Evolutionary conservation across 1,140 invertebrate species (phyloP).

Genomic region (Alviniconcha marisindica): DNA sequence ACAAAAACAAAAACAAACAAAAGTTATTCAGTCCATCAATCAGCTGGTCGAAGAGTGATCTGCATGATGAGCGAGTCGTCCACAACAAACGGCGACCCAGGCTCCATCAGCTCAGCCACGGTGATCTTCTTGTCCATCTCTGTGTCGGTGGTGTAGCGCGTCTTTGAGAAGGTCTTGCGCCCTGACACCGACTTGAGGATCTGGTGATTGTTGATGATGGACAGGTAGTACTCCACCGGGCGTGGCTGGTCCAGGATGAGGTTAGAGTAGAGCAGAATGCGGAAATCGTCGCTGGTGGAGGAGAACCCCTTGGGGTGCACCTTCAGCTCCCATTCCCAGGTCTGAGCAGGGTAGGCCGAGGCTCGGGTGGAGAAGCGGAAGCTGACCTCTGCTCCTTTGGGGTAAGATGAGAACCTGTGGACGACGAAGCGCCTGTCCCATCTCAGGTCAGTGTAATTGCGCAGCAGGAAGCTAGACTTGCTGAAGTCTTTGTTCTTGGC

Average conservation of each 20-base stretch:
- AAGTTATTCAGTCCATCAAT: too few species aligned
- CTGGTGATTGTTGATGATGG: constrained; percentile 72
- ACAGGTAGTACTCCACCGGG: constrained; percentile 76
- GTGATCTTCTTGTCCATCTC: constrained; percentile 72
- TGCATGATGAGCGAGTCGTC: constrained; percentile 67
- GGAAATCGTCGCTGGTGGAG: constrained; percentile 69
- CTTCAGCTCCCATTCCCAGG: constrained; percentile 77
- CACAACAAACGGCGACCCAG: constrained; percentile 64
- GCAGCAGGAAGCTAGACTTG: constrained; percentile 70
- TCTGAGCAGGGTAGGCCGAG: constrained; percentile 72
- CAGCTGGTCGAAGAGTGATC: constrained; percentile 68
- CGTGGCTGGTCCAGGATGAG: constrained; percentile 75
- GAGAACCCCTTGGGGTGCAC: constrained; percentile 70
- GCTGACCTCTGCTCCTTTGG: constrained; percentile 66
- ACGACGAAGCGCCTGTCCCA: constrained; percentile 77
- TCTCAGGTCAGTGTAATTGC: constrained; percentile 75
- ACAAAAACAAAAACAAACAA: not conserved
- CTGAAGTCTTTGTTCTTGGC: constrained; percentile 73
- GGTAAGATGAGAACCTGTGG: constrained; percentile 58
- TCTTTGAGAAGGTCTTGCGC: constrained; percentile 76
- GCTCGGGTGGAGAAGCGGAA: constrained; percentile 75
- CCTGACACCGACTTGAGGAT: constrained; percentile 74
- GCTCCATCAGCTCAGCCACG: constrained; percentile 62
- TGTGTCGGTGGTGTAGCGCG: constrained; percentile 71
- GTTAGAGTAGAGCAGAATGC: constrained; percentile 72